A percentile compares a stretch with the other conserved stretches of the same genome.
phyloP scores from a whole-genome alignment of 2,113 vertebrate genomes.

The Camelus dromedarius region DNA sequence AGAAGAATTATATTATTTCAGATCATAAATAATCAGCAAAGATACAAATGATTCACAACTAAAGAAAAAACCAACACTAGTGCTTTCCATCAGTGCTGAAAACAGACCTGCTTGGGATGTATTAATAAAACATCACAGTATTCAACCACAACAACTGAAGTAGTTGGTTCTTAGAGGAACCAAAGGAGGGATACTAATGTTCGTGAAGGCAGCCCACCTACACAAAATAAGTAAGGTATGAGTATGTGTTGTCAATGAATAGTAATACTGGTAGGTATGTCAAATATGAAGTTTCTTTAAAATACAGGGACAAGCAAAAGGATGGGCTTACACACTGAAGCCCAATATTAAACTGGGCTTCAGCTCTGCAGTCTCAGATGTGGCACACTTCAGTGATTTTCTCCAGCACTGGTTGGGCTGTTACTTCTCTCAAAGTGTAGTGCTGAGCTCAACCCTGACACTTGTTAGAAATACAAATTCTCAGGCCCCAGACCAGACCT shows the following conservation, averaged over 20 bases:
- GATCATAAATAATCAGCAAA: slow-evolving; percentile 91
- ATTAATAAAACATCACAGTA: slow-evolving; percentile 87
- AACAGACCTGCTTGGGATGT: slow-evolving; percentile 81
- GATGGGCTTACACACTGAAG: slow-evolving; percentile 20
- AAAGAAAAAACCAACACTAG: slow-evolving; percentile 83
- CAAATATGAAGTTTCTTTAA: slow-evolving; percentile 84
- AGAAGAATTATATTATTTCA: slow-evolving; percentile 92
- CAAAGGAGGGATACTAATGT: slow-evolving; percentile 77
- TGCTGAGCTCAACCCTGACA: neutral
- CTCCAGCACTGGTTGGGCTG: neutral
- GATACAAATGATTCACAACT: slow-evolving; percentile 86
- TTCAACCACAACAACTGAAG: slow-evolving; percentile 88
- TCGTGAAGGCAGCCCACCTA: slow-evolving; percentile 82
- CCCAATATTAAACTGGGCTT: neutral
- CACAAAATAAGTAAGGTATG: slow-evolving; percentile 86
- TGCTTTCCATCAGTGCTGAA: slow-evolving; percentile 87
- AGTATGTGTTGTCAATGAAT: slow-evolving; percentile 81
- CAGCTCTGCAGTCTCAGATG: neutral
- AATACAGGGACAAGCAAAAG: slow-evolving; percentile 79
- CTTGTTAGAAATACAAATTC: neutral
- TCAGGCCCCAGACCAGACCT: neutral
- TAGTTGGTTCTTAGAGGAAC: slow-evolving; percentile 89
- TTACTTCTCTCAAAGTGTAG: neutral
- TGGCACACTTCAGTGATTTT: neutral
- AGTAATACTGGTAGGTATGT: slow-evolving; percentile 88